Evolutionary conservation across 2,113 vertebrate species (phyloP), one percentile per base, ranked within the genome.

Genomic region (Toxostoma redivivum): DNA sequence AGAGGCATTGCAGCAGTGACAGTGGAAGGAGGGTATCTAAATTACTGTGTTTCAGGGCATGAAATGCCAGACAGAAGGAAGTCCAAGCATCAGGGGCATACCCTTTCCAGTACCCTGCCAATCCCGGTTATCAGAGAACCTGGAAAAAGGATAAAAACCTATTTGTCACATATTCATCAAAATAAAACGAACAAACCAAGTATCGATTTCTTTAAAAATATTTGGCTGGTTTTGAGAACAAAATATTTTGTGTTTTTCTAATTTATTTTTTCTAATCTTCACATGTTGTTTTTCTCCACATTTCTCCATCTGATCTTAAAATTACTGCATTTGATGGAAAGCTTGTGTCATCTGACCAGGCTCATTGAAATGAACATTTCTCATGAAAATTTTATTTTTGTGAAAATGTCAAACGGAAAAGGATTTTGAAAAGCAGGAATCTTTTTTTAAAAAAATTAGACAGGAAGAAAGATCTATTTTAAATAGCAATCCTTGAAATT

Each of bases 311-410:
- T 80, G 3, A 6, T 40, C 65, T 78, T 85, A 79, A 73, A 69
- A 78, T 56, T 73, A 61, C 16, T 48, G 19, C 20, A 12, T 48
- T 70, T 88, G 14, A 74, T 58, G 33, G 57, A 61, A 86, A 66
- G 31, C 9, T 61, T 82, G 8, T 53, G 42, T 62, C 54, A 65
- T 25, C 65, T 79, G 53, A 72, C 33, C 11, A 80, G 42, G 7
- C 48, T 67, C 3, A 8, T 22, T 80, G 57, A 76, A 94, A 88
- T 15, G 3, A 86, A 44, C 10, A 54, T 64, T 58, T 54, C 40
- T 89, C 33, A 89, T 62, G 22, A 82, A 86, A 86, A 62, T 54
- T 66, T 86, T 37, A 35, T 66, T 83, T 93, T 80, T 9, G 16
- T 58, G 35, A 71, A 82, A 86, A 86, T 67, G 48, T 31, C 48